Conservation (phyloP, 2,113 vertebrate species). For the Petrocephalus microphthalmus region DNA sequence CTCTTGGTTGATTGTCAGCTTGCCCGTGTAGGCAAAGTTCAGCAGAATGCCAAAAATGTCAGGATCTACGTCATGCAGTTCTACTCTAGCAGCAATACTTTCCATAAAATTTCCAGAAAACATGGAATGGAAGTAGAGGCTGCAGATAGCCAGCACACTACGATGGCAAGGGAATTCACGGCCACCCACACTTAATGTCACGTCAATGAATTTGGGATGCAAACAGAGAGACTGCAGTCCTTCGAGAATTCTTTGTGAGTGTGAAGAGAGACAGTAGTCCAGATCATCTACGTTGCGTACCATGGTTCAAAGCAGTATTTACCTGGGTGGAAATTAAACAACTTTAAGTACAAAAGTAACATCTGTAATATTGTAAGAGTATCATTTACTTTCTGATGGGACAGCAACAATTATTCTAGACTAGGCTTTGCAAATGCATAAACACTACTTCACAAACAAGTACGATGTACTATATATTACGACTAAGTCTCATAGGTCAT, state of each 20-base stretch:
- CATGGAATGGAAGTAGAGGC: conserved; percentile 88
- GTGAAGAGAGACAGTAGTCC: conserved; percentile 82
- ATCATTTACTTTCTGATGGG: neutral
- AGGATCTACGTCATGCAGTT: conserved; percentile 78
- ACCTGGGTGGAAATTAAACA: conserved; percentile 36
- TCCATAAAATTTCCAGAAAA: conserved; percentile 86
- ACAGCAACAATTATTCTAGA: neutral
- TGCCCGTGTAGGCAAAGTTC: conserved; percentile 89
- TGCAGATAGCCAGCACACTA: conserved; percentile 82
- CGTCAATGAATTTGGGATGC: conserved; percentile 78
- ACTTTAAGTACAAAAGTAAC: conserved; percentile 19
- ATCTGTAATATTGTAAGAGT: neutral
- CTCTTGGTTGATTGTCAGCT: conserved; percentile 83
- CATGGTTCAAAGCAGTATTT: conserved; percentile 59
- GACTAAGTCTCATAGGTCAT: no score
- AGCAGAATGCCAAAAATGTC: conserved; percentile 64
- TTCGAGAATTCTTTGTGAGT: conserved; percentile 79
- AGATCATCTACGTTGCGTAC: conserved; percentile 88
- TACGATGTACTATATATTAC: neutral
- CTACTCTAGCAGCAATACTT: conserved; percentile 80
- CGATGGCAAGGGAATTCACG: conserved; percentile 92
- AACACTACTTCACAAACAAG: neutral
- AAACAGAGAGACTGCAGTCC: conserved; percentile 74
- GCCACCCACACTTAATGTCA: conserved; percentile 69
- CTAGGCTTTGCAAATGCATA: neutral